phyloP scores from a whole-genome alignment of 2,888 invertebrate genomes.

The Caenorhabditis sp. region DNA sequence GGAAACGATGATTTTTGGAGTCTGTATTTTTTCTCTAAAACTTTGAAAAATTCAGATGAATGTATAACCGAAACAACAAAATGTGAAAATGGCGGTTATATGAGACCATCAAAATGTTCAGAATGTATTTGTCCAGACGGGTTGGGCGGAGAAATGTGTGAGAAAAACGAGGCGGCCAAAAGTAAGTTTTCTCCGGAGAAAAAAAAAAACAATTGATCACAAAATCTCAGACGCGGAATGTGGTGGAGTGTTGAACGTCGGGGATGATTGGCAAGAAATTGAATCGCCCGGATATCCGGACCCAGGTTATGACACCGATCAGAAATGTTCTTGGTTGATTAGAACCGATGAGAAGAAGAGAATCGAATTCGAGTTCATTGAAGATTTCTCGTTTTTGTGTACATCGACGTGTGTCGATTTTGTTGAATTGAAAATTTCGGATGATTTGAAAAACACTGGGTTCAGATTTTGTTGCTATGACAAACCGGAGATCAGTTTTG shows the following conservation, averaged over 20 bases:
- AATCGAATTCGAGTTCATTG: slow-evolving; percentile 66
- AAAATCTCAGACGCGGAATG: slow-evolving; percentile 63
- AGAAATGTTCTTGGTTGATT: slow-evolving; percentile 67
- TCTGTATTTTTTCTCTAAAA: too few relatives aligned
- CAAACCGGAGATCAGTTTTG: slow-evolving; percentile 84
- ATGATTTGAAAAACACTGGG: slow-evolving; percentile 66
- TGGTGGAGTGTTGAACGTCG: slow-evolving; percentile 54
- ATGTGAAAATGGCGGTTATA: slow-evolving; percentile 68
- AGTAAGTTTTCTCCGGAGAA: slow-evolving; percentile 45
- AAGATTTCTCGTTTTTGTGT: slow-evolving; percentile 68
- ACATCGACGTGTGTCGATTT: slow-evolving; percentile 68
- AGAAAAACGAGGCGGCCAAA: slow-evolving; percentile 51
- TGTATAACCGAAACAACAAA: slow-evolving; percentile 37
- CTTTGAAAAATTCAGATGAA: slow-evolving; percentile 43
- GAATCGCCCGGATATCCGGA: slow-evolving; percentile 56
- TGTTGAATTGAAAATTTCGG: slow-evolving; percentile 66
- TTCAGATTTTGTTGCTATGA: slow-evolving; percentile 68
- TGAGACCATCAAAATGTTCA: slow-evolving; percentile 58
- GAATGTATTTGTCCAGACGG: slow-evolving; percentile 69
- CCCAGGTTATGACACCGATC: slow-evolving; percentile 55
- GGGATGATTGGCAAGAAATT: slow-evolving; percentile 41
- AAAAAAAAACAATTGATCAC: background rate
- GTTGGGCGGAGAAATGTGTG: slow-evolving; percentile 60
- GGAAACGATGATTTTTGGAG: too few relatives aligned
- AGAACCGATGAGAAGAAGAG: slow-evolving; percentile 40